A percentile compares a stretch with the other conserved stretches of the same genome.
Conservation (phyloP, 2,797 vertebrate genomes). For the Chrysocyon brachyurus region DNA sequence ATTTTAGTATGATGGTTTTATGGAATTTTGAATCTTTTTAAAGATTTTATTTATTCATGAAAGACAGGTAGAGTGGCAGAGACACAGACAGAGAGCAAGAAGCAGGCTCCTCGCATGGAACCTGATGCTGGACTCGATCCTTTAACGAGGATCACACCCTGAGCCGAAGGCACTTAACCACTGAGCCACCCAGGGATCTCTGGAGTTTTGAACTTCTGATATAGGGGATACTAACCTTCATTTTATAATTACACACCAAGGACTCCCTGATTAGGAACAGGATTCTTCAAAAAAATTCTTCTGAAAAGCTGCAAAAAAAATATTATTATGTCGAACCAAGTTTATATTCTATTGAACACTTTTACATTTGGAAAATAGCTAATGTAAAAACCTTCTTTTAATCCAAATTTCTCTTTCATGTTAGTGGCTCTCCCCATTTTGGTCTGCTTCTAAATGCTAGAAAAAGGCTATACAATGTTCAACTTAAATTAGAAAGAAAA, state of each 20-base stretch:
- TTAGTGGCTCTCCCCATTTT: not conserved
- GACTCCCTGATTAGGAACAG: not conserved
- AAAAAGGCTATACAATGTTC: slow-evolving; percentile 44
- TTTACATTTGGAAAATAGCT: slow-evolving; percentile 67
- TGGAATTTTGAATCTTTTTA: not conserved
- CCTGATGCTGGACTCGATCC: too few species aligned
- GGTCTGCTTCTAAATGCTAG: not conserved
- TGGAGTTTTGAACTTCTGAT: slow-evolving; percentile 75
- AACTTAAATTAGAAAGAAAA: not conserved
- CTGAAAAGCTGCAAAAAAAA: slow-evolving; percentile 62
- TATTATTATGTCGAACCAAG: not conserved
- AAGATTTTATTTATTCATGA: too few species aligned
- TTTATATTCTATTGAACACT: not conserved
- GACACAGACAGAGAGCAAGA: too few species aligned
- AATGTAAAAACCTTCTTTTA: not conserved
- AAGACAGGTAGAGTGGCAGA: too few species aligned
- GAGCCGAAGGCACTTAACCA: too few species aligned
- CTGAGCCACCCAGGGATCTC: too few species aligned
- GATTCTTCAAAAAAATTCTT: slow-evolving; percentile 38
- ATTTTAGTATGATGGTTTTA: slow-evolving; percentile 69
- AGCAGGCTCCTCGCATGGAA: too few species aligned
- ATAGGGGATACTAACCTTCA: slow-evolving; percentile 25
- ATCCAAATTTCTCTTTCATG: not conserved
- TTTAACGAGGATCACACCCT: too few species aligned
- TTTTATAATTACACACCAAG: slow-evolving; percentile 61